phyloP scores from a whole-genome alignment of 2,797 vertebrate genomes.

The Morus bassanus region DNA sequence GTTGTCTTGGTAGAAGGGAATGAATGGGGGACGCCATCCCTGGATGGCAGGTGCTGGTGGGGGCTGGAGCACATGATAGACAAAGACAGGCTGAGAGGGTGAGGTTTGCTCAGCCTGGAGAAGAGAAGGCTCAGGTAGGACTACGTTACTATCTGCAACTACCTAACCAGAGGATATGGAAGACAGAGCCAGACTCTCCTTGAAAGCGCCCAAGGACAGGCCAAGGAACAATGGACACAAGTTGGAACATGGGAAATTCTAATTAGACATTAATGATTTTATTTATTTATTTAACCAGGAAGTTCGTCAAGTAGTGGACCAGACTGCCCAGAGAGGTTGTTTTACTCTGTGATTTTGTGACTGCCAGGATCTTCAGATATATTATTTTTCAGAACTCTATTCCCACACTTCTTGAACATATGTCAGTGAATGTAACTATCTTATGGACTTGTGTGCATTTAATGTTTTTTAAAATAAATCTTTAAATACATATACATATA shows the following conservation, averaged over 20 bases:
- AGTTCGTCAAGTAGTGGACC: background rate
- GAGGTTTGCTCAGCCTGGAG: background rate
- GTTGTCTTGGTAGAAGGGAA: background rate
- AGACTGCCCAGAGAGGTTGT: background rate
- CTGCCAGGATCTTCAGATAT: background rate
- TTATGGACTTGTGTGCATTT: background rate
- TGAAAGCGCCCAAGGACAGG: background rate
- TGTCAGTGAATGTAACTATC: background rate
- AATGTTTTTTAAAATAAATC: background rate
- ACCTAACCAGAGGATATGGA: background rate
- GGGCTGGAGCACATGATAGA: background rate
- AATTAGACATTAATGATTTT: background rate
- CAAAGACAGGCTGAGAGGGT: background rate
- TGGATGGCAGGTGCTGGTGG: background rate
- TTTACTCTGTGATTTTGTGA: background rate
- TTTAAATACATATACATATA: background rate
- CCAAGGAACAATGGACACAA: background rate
- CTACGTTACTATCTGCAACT: background rate
- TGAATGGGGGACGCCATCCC: background rate
- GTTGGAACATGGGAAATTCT: background rate
- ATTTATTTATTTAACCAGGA: background rate
- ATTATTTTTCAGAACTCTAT: background rate
- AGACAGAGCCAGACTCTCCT: background rate
- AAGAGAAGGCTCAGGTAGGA: background rate
- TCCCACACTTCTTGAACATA: background rate